phyloP scores from a whole-genome alignment of 2,888 invertebrate genomes.

The Phalangium opilio region DNA sequence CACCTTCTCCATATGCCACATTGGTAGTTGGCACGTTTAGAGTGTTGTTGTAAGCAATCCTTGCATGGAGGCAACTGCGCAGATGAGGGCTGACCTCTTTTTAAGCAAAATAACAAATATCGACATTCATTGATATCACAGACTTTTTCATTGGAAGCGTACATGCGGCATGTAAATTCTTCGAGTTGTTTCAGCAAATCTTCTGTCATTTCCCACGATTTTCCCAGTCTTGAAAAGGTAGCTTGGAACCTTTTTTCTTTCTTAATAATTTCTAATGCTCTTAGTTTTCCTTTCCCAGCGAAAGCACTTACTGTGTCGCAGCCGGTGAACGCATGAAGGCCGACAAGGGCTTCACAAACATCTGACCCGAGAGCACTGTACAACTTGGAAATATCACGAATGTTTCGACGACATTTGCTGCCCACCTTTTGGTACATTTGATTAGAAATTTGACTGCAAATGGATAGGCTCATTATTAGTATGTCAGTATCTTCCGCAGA shows the following conservation, averaged over 20 bases:
- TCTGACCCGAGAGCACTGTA: not conserved
- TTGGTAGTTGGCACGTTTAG: not conserved
- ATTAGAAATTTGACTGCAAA: not conserved
- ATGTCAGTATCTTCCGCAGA: not conserved
- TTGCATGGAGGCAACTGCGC: not conserved
- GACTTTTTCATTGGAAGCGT: not conserved
- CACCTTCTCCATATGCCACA: not conserved
- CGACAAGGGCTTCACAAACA: slow-evolving; percentile 1
- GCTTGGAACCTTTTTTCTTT: not conserved
- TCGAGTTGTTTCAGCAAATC: not conserved
- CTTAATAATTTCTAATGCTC: not conserved
- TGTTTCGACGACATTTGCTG: not conserved
- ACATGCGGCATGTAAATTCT: not conserved
- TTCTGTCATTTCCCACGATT: not conserved
- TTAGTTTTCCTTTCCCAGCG: not conserved
- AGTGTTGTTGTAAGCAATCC: not conserved
- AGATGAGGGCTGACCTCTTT: not conserved
- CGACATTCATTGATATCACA: not conserved
- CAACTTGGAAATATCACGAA: not conserved
- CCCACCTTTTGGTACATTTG: too few relatives aligned
- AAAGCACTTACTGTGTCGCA: not conserved
- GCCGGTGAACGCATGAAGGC: not conserved
- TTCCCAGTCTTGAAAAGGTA: not conserved
- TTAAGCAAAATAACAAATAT: not conserved
- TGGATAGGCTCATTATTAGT: not conserved